Base-by-base conservation (phyloP, 2,888 invertebrate genomes). In the Lycaena phlaeas region DNA sequence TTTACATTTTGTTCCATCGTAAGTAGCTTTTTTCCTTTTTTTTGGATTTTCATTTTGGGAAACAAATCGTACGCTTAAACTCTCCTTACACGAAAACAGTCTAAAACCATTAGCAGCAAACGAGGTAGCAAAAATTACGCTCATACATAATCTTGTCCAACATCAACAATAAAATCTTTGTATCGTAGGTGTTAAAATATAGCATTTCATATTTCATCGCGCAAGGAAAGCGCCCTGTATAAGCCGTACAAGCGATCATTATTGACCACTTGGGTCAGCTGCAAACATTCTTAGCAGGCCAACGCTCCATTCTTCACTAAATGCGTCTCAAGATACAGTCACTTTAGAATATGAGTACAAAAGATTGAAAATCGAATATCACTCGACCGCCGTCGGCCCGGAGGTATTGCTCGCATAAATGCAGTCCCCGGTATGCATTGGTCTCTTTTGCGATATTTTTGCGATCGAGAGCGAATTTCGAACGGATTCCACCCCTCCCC, bases 231-330 rank as follows among this genome's bases (percentile, higher is more conserved):
- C 67, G 64, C 59, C 61, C 57, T 60, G 61, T 64, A 68, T 66
- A 64, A 61, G 68, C 62, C 64, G 67, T 68, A 74, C 71, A 78
- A 72, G 72, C 76, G 73, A 79, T 78, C 78, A 79, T 79, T 78
- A 78, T 73, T 78, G 78, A 74, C 73, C 74, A 77, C 77, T 79
- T 73, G 68, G 78, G 76, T 78, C 78, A 75, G 48, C 72, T 64
- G 74, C 75, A 71, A 77, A 78, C 79, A 81, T 82, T 81, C 79
- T 75, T 67, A 59, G 63, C 72, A 71, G 81, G 79, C 71, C 81
- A 79, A 72, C 78, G 79, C 72, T 73, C 64, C 61, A 64, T 63
- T 65, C 58, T 60, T 57, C 61, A 54, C 41, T 22, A 45, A 27
- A 28, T 17, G 47, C 17, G 26, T 41, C 38, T 39, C 66, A 57